Conservation (phyloP, 1,140 invertebrate species). For the Euborellia annulipes region DNA sequence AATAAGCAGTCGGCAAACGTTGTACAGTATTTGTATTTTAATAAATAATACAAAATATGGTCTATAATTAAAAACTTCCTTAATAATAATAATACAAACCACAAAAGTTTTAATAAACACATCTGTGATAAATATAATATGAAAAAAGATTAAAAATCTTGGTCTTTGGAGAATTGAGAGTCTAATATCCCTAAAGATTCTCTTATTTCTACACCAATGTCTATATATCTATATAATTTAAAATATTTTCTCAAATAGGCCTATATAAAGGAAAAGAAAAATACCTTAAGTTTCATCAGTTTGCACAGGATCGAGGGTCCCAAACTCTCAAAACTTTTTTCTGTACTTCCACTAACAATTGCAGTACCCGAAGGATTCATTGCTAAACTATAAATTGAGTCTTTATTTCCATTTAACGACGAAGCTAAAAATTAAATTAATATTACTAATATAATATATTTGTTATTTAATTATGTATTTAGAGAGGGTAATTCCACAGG, state of each 20-base stretch:
- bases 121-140: too few relatives aligned
- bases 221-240: too few relatives aligned
- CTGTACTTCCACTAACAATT: slow-evolving; percentile 46
- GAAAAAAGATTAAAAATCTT: too few relatives aligned
- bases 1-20: too few relatives aligned
- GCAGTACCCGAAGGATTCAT: slow-evolving; percentile 50
- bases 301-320: slow-evolving; percentile 52
- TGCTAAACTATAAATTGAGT: slow-evolving; percentile 52
- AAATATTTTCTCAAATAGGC: slow-evolving; percentile 44
- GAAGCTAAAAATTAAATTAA: slow-evolving; percentile 32
- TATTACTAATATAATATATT: slow-evolving; percentile 4
- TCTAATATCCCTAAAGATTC: too few relatives aligned
- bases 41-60: too few relatives aligned
- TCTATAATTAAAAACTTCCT: too few relatives aligned
- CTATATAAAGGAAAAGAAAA: slow-evolving; percentile 51
- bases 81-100: too few relatives aligned
- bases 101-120: too few relatives aligned
- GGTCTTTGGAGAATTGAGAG: too few relatives aligned
- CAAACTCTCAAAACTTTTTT: slow-evolving; percentile 48
- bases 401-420: slow-evolving; percentile 47
- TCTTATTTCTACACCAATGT: too few relatives aligned
- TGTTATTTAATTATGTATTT: slow-evolving; percentile 6
- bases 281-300: slow-evolving; percentile 51
- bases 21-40: too few relatives aligned
- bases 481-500: slow-evolving; percentile 2